A percentile compares a stretch with the other conserved stretches of the same genome.
Evolutionary conservation across 2,888 invertebrate species (phyloP).

Genomic region (Spisula subtruncata): DNA sequence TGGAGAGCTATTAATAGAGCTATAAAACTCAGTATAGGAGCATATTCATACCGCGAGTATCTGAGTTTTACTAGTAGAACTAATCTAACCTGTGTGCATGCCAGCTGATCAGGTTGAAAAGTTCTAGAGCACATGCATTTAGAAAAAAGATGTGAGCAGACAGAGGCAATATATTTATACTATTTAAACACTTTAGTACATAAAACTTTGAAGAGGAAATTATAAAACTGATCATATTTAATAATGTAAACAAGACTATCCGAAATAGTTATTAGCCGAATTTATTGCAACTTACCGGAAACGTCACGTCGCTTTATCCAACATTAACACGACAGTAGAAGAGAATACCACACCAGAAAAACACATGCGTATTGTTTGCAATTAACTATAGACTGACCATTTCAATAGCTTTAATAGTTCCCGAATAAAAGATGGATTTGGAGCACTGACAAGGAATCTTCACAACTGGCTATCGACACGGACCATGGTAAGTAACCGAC

Average conservation of each 20-base stretch:
- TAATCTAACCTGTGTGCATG: neutral
- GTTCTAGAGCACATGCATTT: neutral
- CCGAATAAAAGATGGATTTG: neutral
- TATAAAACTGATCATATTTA: too few species aligned
- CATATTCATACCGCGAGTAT: too few species aligned
- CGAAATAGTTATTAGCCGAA: neutral
- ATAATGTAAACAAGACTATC: conserved; percentile 8
- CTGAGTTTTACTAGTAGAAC: too few species aligned
- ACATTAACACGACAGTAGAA: neutral
- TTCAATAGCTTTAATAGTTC: neutral
- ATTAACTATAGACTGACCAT: neutral
- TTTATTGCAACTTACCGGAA: neutral
- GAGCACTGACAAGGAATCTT: neutral
- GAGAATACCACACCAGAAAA: neutral
- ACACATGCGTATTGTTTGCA: neutral
- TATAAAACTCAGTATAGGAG: too few species aligned
- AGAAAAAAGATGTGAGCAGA: too few species aligned
- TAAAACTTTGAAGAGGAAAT: too few species aligned
- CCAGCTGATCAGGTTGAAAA: neutral
- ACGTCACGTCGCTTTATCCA: neutral
- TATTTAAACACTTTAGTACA: too few species aligned
- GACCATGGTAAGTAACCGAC: neutral
- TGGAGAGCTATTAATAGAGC: too few species aligned
- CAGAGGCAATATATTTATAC: too few species aligned
- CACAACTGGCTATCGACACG: neutral